Conservation (phyloP, 2,888 invertebrate species). For the Drosophila prostipennis region DNA sequence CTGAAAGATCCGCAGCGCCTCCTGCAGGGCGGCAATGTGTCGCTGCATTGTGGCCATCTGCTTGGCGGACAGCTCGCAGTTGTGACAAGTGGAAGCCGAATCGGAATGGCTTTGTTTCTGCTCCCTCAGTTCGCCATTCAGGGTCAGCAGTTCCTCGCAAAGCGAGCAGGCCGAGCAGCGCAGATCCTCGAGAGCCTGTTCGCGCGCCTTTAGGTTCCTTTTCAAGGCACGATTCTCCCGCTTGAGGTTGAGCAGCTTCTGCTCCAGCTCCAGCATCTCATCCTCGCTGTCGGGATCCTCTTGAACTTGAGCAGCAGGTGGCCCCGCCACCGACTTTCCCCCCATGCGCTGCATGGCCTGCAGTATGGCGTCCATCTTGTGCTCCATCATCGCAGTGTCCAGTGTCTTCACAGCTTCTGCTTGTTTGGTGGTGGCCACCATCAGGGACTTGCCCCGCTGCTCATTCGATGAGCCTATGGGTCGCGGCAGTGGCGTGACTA, state of each 20-base stretch:
- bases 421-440: neutral
- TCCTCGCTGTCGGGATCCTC: constrained; percentile 55
- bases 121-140: constrained; percentile 43
- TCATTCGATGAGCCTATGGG: constrained; percentile 16
- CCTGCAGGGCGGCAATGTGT: constrained; percentile 3
- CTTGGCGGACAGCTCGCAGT: constrained; percentile 21
- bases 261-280: constrained; percentile 79
- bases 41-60: constrained; percentile 2
- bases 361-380: constrained; percentile 54
- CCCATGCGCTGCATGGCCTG: constrained; percentile 37
- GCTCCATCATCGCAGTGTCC: constrained; percentile 30
- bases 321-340: no score
- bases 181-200: constrained; percentile 50
- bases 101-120: constrained; percentile 10
- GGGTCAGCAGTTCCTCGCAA: constrained; percentile 39
- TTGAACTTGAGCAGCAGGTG: neutral
- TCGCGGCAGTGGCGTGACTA: constrained; percentile 27
- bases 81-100: constrained; percentile 16
- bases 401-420: neutral
- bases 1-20: neutral
- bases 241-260: constrained; percentile 81
- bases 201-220: constrained; percentile 38
- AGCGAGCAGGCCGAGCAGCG: constrained; percentile 40
- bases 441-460: neutral
- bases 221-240: constrained; percentile 78